Evolutionary conservation across 2,113 vertebrate species (phyloP).

Genomic region (Engraulis encrasicolus): DNA sequence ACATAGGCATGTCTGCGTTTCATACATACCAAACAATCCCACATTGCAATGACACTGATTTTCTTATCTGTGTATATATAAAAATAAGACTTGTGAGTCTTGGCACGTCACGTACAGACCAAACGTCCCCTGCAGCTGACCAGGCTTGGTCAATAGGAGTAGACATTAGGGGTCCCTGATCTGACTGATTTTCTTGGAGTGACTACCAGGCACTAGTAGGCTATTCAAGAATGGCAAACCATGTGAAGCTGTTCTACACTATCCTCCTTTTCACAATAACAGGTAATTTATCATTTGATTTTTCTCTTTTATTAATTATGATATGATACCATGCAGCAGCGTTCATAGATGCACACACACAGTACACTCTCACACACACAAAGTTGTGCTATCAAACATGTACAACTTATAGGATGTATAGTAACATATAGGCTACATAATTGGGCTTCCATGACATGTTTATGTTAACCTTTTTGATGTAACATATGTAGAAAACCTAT

Average conservation of each 20-base stretch:
- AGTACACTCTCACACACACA: background rate
- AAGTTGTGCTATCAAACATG: no score
- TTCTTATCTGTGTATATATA: no score
- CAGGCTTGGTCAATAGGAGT: no score
- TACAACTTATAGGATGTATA: no score
- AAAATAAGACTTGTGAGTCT: no score
- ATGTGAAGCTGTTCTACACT: background rate
- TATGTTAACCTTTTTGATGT: no score
- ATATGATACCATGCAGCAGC: background rate
- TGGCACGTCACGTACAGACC: no score
- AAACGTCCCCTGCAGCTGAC: no score
- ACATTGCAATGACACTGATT: background rate
- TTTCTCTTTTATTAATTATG: background rate
- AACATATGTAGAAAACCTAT: no score
- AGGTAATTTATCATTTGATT: background rate
- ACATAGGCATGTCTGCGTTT: background rate
- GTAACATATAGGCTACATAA: no score
- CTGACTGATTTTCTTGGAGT: background rate
- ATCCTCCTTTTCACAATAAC: background rate
- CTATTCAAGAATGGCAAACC: background rate
- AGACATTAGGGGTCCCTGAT: no score
- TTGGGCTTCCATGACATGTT: no score
- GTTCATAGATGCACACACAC: background rate
- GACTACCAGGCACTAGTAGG: background rate
- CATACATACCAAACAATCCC: background rate